These are phyloP conservation scores for Erebia aethiops DNA, from an alignment of 2,888 invertebrate species.

Conservation along the genomic window DNA sequence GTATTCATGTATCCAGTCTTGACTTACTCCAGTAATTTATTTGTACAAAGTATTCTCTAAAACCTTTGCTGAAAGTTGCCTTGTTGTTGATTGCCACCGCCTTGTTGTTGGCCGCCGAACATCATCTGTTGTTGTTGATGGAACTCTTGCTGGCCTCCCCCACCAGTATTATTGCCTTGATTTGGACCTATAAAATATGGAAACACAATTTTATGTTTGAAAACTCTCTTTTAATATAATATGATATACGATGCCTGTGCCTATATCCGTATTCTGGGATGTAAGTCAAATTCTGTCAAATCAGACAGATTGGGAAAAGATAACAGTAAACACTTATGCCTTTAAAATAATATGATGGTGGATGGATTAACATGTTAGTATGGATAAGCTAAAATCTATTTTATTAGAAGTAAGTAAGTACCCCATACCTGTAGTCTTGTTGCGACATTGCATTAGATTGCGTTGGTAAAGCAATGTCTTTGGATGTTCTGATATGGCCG, in stretches of 20 bases:
- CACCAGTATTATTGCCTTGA: conserved; percentile 70
- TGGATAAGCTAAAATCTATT: too few species aligned
- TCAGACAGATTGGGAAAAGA: too few species aligned
- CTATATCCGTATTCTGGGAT: too few species aligned
- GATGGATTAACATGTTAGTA: too few species aligned
- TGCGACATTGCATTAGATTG: too few species aligned
- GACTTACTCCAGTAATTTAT: background rate
- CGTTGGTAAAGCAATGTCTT: too few species aligned
- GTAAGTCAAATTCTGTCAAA: too few species aligned
- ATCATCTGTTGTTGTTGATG: conserved; percentile 88
- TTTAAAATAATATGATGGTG: background rate
- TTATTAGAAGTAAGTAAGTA: too few species aligned
- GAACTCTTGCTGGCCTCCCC: conserved; percentile 75
- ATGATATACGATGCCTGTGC: background rate
- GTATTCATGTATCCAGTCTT: background rate
- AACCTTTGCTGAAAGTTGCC: conserved; percentile 88
- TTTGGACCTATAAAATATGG: conserved; percentile 60
- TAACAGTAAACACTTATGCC: too few species aligned
- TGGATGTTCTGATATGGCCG: too few species aligned
- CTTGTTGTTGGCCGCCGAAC: conserved; percentile 85
- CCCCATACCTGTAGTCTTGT: too few species aligned
- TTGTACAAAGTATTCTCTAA: conserved; percentile 48
- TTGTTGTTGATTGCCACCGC: conserved; percentile 82
- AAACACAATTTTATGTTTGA: background rate
- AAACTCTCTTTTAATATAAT: too few species aligned